Conservation (phyloP, 2,113 vertebrate genomes). For the Eira barbara region DNA sequence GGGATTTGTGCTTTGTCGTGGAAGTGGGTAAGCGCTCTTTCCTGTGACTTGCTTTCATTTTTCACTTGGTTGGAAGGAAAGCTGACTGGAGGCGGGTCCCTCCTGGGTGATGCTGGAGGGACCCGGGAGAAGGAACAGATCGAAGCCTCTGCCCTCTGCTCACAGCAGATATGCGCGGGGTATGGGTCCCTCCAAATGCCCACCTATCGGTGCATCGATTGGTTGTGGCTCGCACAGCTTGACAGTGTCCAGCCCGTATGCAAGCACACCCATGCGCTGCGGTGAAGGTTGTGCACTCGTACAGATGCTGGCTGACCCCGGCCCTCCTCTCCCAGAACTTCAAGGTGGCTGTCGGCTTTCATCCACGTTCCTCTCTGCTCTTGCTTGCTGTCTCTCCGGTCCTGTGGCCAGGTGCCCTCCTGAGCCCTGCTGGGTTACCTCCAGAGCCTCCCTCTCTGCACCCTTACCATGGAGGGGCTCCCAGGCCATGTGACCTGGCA, state of each 20-base stretch:
- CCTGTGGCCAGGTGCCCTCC: too few relatives aligned
- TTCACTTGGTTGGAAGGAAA: background rate
- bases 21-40: background rate
- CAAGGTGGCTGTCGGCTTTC: background rate
- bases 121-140: fast-evolving
- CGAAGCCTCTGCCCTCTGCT: background rate
- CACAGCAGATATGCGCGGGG: fast-evolving
- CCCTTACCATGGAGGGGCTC: fast-evolving
- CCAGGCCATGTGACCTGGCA: fast-evolving
- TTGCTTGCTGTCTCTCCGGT: fast-evolving
- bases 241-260: fast-evolving
- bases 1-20: background rate
- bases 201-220: fast-evolving
- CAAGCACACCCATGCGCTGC: fast-evolving
- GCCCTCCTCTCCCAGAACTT: background rate
- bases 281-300: background rate
- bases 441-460: fast-evolving
- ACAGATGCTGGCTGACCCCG: fast-evolving
- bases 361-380: background rate
- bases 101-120: background rate
- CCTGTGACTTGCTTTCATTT: background rate
- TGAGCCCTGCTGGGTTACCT: fast-evolving
- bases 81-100: fast-evolving
- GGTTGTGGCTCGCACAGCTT: fast-evolving
- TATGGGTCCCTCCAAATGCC: fast-evolving